Conservation (phyloP, 2,113 vertebrate genomes). For the Miniopterus natalensis region DNA sequence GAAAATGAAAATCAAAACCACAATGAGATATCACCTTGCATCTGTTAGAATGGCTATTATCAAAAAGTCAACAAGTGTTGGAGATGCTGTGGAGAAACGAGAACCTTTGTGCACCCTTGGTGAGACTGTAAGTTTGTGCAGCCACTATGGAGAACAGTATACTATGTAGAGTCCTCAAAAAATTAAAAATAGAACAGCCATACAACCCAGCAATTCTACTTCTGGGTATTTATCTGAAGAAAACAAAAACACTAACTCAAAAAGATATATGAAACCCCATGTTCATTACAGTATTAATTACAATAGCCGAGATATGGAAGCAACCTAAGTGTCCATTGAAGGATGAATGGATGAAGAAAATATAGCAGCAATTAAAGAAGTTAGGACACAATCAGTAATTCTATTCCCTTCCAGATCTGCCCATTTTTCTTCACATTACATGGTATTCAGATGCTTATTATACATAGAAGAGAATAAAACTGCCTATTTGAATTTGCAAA, state of each 20-base stretch:
- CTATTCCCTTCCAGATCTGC: background rate
- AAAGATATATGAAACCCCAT: background rate
- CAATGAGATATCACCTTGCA: background rate
- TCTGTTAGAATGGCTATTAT: background rate
- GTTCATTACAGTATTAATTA: background rate
- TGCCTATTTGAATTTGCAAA: conserved; percentile 36
- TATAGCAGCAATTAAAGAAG: conserved; percentile 13
- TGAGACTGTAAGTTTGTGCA: too few relatives aligned
- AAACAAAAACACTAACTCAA: background rate
- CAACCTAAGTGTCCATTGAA: background rate
- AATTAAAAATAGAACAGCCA: too few relatives aligned
- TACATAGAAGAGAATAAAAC: background rate
- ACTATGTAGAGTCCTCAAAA: background rate
- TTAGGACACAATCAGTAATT: background rate
- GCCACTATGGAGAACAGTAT: too few relatives aligned
- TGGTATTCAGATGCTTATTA: background rate
- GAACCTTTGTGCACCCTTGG: too few relatives aligned
- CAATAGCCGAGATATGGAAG: background rate
- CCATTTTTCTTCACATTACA: conserved; percentile 33
- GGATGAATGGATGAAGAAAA: background rate
- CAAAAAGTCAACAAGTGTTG: background rate
- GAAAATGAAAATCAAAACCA: background rate
- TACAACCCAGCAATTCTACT: background rate
- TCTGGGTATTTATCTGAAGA: background rate
- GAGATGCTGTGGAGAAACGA: too few relatives aligned